Conservation (phyloP, 2,797 vertebrate genomes). For the Enteromius mattozi region DNA sequence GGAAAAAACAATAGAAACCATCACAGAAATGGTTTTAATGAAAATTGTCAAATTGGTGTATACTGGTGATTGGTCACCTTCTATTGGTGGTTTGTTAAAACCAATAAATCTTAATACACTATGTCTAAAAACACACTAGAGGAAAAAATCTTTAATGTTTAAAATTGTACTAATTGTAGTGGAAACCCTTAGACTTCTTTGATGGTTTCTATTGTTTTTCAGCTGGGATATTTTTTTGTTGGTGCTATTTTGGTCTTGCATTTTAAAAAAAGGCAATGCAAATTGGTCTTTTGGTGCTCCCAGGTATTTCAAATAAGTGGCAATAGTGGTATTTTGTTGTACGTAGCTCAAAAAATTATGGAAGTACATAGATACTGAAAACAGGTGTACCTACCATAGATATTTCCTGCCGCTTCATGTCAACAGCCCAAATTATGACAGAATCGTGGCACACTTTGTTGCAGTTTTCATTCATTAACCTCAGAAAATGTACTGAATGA, state of each 20-base stretch:
- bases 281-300: neutral
- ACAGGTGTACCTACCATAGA: neutral
- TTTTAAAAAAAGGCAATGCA: neutral
- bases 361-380: neutral
- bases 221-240: neutral
- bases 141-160: neutral
- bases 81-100: neutral
- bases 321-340: neutral
- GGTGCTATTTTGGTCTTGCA: neutral
- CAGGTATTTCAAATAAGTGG: neutral
- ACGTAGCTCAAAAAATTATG: neutral
- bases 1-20: neutral
- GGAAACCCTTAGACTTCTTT: neutral
- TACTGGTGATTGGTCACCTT: neutral
- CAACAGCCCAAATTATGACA: neutral
- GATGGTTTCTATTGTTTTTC: neutral
- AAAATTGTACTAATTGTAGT: neutral
- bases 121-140: neutral
- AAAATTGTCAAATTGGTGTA: neutral
- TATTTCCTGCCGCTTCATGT: neutral
- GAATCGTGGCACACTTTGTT: neutral
- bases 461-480: neutral
- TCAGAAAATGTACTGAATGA: neutral
- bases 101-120: neutral
- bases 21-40: neutral